A percentile compares a stretch with the other conserved stretches of the same genome.
Conservation (phyloP, 2,797 vertebrate species). For the Myotis myotis region DNA sequence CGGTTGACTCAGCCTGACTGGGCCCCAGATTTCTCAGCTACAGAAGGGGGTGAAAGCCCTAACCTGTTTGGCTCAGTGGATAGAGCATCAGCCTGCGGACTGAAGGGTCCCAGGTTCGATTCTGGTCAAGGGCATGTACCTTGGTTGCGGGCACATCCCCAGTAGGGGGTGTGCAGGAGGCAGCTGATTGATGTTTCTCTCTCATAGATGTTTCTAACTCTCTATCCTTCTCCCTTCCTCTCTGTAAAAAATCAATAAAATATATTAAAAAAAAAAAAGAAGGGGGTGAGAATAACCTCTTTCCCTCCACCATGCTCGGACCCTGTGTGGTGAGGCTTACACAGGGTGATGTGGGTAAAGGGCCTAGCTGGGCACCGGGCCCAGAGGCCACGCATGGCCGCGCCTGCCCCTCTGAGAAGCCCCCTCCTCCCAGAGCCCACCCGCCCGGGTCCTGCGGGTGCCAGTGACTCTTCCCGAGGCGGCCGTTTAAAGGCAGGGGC, state of each 20-base stretch:
- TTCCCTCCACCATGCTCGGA: neutral
- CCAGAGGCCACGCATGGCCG: accelerated
- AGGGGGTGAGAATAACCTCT: neutral
- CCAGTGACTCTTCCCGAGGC: neutral
- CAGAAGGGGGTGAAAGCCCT: neutral
- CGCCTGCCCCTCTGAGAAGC: accelerated
- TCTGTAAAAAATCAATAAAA: no score
- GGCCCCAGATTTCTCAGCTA: neutral
- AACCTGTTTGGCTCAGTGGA: no score
- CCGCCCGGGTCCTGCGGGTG: neutral
- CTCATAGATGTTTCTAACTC: no score
- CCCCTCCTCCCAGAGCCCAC: no score
- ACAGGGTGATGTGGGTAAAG: neutral
- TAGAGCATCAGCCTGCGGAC: accelerated
- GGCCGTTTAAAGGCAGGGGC: slow-evolving; percentile 45
- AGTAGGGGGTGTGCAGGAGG: no score
- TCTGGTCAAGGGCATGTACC: no score
- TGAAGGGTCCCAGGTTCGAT: no score
- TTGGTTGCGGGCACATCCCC: no score
- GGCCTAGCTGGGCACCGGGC: neutral
- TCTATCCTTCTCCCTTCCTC: no score
- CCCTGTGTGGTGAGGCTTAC: neutral
- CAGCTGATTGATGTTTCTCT: no score
- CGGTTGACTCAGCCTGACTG: neutral
- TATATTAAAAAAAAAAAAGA: neutral